Evolutionary conservation across 2,797 vertebrate genomes (phyloP).

Genomic region (Trachurus trachurus): DNA sequence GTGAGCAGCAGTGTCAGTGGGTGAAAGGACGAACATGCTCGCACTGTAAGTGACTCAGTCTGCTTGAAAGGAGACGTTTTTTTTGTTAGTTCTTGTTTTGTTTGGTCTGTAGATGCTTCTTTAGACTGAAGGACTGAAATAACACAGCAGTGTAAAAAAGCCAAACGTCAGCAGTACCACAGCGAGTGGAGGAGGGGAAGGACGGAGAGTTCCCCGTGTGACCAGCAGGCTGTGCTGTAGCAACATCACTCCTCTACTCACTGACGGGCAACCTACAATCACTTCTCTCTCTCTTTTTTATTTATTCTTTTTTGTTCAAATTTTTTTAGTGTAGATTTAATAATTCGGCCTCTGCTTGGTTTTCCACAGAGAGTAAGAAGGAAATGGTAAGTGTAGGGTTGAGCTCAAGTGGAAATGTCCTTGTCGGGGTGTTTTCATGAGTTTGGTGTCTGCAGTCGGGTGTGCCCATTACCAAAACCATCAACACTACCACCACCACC

Average conservation of each 20-base stretch:
- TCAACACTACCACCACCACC: constrained; percentile 48
- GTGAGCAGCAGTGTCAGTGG: neutral
- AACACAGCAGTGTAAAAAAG: constrained; percentile 31
- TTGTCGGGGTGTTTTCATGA: constrained; percentile 62
- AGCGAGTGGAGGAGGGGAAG: constrained; percentile 57
- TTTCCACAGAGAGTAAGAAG: constrained; percentile 62
- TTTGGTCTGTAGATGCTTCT: neutral
- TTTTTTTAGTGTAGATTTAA: constrained; percentile 51
- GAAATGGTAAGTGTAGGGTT: constrained; percentile 64
- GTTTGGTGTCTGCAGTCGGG: constrained; percentile 52
- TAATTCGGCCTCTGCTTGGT: constrained; percentile 39
- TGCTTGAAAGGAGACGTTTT: neutral
- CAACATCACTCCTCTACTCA: constrained; percentile 52
- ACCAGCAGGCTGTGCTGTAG: constrained; percentile 86
- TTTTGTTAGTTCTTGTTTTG: constrained; percentile 18
- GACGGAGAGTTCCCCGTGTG: constrained; percentile 20
- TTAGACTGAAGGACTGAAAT: constrained; percentile 27
- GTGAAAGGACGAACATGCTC: neutral
- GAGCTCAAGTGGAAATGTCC: constrained; percentile 75
- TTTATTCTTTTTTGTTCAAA: constrained; percentile 1
- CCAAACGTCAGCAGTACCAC: constrained; percentile 51
- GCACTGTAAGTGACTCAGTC: neutral
- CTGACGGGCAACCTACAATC: constrained; percentile 19
- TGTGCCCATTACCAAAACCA: constrained; percentile 59
- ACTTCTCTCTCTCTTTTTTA: constrained; percentile 6